A percentile compares a stretch with the other conserved stretches of the same genome.
phyloP scores from a whole-genome alignment of 1,140 invertebrate genomes.

The Condylostylus longicornis region DNA sequence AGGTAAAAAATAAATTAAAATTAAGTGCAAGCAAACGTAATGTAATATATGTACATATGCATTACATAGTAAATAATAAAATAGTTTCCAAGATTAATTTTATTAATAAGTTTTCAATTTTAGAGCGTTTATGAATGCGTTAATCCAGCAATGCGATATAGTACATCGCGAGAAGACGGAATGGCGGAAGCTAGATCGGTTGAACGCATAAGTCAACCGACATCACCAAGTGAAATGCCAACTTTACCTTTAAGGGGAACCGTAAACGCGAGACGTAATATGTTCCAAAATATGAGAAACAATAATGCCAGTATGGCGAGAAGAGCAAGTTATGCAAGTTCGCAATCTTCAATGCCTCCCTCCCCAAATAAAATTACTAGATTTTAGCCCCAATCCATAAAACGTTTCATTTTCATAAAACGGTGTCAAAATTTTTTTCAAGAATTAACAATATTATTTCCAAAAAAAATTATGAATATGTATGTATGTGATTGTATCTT shows the following conservation, averaged over 20 bases:
- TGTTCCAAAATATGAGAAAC: constrained; percentile 30
- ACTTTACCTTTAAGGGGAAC: constrained; percentile 28
- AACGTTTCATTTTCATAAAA: too few relatives aligned
- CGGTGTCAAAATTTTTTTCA: too few relatives aligned
- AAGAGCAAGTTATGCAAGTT: constrained; percentile 16
- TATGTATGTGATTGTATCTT: too few relatives aligned
- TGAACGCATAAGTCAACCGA: constrained; percentile 16
- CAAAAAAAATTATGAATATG: too few relatives aligned
- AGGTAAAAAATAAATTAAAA: constrained; percentile 12
- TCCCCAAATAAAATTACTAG: constrained; percentile 28
- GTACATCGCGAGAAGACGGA: constrained; percentile 18
- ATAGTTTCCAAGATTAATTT: neutral
- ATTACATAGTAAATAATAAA: neutral
- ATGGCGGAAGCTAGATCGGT: neutral
- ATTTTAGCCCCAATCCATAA: too few relatives aligned
- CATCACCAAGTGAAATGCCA: constrained; percentile 29
- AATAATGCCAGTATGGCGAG: constrained; percentile 22
- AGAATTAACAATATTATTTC: too few relatives aligned
- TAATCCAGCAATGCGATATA: constrained; percentile 30
- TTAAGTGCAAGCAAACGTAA: neutral
- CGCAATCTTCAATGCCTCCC: constrained; percentile 21
- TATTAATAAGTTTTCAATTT: neutral
- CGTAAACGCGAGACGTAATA: constrained; percentile 23
- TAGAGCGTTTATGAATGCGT: constrained; percentile 32
- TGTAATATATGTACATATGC: neutral